These are phyloP conservation scores for Archivesica marissinica DNA, from an alignment of 1,140 invertebrate species.

Conservation along the genomic window DNA sequence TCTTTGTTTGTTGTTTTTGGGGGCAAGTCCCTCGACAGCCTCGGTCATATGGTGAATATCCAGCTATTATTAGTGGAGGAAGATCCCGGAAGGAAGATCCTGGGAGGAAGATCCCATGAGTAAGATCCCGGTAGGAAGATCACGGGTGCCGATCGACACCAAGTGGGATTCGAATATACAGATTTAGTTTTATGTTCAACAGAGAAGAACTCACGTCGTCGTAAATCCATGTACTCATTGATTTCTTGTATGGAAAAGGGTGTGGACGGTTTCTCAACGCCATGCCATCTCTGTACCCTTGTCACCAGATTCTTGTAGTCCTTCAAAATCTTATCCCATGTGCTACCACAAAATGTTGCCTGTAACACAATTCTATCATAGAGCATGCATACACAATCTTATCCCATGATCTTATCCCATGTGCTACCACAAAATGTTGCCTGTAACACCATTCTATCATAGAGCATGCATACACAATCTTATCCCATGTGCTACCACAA, in stretches of 20 bases:
- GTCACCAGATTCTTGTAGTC: constrained; percentile 79
- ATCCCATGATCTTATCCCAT: constrained; percentile 73
- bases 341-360: constrained; percentile 77
- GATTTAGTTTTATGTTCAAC: not conserved
- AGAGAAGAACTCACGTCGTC: constrained; percentile 72
- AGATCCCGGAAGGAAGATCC: too few species aligned
- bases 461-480: constrained; percentile 76
- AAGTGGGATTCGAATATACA: too few species aligned
- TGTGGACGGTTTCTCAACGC: constrained; percentile 71
- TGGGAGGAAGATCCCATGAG: too few species aligned
- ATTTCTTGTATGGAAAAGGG: constrained; percentile 78
- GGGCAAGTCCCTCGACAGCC: too few species aligned
- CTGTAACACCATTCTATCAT: too few species aligned
- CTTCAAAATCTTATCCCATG: constrained; percentile 73
- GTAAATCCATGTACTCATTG: constrained; percentile 78
- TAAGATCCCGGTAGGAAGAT: too few species aligned
- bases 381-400: too few species aligned
- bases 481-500: constrained; percentile 75
- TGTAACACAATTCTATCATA: too few species aligned
- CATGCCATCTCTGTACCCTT: constrained; percentile 76
- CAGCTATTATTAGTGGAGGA: too few species aligned
- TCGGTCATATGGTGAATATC: too few species aligned
- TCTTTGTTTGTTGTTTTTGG: too few species aligned
- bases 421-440: too few species aligned
- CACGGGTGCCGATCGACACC: not conserved